Percentiles rank a stretch among this genome's conserved stretches.
These are phyloP conservation scores for Meloidogyne floridensis DNA, from an alignment of 1,140 invertebrate species.

Conservation along the genomic window DNA sequence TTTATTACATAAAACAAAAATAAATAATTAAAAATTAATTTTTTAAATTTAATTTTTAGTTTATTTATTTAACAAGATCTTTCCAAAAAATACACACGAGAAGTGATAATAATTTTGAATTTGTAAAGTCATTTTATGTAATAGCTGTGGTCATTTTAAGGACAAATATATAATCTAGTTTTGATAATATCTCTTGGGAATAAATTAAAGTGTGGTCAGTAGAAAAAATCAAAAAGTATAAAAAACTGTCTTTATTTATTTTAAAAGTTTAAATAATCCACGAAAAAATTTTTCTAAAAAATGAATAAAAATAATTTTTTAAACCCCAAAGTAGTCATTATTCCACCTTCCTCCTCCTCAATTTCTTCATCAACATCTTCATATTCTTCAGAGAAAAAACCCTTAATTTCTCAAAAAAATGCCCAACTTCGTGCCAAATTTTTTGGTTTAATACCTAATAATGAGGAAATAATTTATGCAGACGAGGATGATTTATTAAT, in stretches of 20 bases:
- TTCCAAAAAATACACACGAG: no score
- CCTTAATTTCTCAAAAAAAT: not conserved
- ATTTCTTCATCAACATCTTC: slow-evolving; percentile 15
- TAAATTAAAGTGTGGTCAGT: no score
- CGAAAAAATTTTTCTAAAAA: not conserved
- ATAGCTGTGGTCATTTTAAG: no score
- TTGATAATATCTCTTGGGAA: no score
- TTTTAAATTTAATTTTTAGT: no score
- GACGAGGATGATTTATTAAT: not conserved
- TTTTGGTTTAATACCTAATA: not conserved
- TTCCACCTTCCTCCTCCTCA: slow-evolving; percentile 22
- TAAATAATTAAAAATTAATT: no score
- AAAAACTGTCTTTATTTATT: not conserved
- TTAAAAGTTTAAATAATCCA: not conserved
- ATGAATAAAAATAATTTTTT: not conserved
- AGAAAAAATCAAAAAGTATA: not conserved
- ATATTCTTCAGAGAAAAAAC: slow-evolving; percentile 3
- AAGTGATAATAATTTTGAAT: no score
- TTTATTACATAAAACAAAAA: no score
- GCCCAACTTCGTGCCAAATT: slow-evolving; percentile 9
- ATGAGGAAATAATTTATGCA: not conserved
- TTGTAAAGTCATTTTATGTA: no score
- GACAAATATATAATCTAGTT: no score
- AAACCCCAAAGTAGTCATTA: slow-evolving; percentile 13
- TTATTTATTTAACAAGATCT: no score